Conservation (phyloP, 2,888 invertebrate genomes). For the Spodoptera exigua region DNA sequence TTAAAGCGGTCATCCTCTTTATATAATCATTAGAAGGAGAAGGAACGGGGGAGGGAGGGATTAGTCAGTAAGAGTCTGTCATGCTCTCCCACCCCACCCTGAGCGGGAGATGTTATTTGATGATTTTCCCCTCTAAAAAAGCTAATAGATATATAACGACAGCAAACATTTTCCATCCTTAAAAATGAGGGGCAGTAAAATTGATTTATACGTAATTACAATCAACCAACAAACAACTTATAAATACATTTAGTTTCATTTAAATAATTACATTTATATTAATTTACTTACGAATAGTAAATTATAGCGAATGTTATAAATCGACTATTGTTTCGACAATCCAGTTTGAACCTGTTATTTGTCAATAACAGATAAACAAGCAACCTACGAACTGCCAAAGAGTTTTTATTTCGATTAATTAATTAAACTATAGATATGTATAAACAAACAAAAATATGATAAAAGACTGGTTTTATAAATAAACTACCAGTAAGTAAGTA, state of each 20-base stretch:
- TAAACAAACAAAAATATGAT: not conserved
- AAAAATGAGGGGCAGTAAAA: not conserved
- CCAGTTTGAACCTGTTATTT: conserved; percentile 49
- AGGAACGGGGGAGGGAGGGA: too few relatives aligned
- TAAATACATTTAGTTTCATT: not conserved
- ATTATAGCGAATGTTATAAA: conserved; percentile 44
- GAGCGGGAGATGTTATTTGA: too few relatives aligned
- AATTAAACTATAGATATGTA: conserved; percentile 39
- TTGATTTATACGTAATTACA: too few relatives aligned
- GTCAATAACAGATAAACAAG: conserved; percentile 51
- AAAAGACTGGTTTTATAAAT: conserved; percentile 7
- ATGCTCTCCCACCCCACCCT: too few relatives aligned
- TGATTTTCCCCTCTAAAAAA: too few relatives aligned
- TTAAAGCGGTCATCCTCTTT: too few relatives aligned
- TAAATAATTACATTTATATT: too few relatives aligned
- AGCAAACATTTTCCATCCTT: not conserved
- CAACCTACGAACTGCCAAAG: conserved; percentile 36
- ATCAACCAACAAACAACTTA: too few relatives aligned
- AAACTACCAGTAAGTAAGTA: conserved; percentile 1
- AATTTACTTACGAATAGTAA: too few relatives aligned
- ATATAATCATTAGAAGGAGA: too few relatives aligned
- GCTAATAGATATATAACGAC: not conserved
- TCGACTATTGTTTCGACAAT: conserved; percentile 51
- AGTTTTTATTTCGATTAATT: conserved; percentile 35
- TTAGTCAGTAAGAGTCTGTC: too few relatives aligned